These are phyloP conservation scores for Herminia tarsipennalis DNA, from an alignment of 2,888 invertebrate species.

Conservation along the genomic window DNA sequence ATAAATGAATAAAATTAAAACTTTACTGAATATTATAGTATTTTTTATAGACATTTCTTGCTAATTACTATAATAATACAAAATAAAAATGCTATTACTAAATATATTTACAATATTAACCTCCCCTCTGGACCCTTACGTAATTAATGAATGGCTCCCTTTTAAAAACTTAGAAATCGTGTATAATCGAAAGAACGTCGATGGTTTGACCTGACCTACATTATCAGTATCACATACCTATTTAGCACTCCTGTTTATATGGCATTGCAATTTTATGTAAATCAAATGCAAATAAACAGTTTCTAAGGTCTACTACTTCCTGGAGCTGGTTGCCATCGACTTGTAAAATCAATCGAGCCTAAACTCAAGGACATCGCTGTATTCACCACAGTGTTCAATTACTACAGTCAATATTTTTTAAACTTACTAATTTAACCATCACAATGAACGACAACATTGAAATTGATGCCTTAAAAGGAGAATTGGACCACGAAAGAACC, in stretches of 20 bases:
- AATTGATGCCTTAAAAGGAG: slow-evolving; percentile 75
- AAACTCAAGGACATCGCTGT: slow-evolving; percentile 23
- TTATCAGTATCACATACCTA: background rate
- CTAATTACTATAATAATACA: no score
- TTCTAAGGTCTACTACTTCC: slow-evolving; percentile 19
- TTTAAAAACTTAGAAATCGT: no score
- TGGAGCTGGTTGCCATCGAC: slow-evolving; percentile 38
- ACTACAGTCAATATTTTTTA: slow-evolving; percentile 21
- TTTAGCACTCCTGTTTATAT: background rate
- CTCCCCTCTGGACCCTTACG: no score
- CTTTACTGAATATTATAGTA: no score
- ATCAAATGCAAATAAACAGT: slow-evolving; percentile 5
- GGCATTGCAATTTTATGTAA: background rate
- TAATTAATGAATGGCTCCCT: no score
- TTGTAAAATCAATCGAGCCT: slow-evolving; percentile 50
- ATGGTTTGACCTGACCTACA: background rate
- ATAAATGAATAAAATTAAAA: no score
- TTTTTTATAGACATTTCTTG: no score
- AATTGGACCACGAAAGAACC: slow-evolving; percentile 79
- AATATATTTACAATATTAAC: no score
- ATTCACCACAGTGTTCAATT: slow-evolving; percentile 21
- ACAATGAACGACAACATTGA: slow-evolving; percentile 74
- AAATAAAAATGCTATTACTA: no score
- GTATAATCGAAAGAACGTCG: no score
- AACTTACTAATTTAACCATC: slow-evolving; percentile 11